These are phyloP conservation scores for Emesis russula DNA, from an alignment of 2,888 invertebrate genomes.

Conservation along the genomic window DNA sequence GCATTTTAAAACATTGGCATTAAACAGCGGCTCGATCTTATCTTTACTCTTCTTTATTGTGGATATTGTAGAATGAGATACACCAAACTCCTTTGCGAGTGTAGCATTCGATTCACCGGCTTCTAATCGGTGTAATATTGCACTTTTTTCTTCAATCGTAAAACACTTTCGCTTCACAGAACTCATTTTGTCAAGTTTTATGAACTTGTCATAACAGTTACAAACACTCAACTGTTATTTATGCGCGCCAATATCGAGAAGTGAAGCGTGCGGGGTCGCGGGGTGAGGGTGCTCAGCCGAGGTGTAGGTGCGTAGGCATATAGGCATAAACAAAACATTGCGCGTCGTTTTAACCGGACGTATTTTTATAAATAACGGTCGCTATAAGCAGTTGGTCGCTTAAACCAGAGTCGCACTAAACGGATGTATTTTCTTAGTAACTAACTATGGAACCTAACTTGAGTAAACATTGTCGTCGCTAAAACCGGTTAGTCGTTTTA, in stretches of 20 bases:
- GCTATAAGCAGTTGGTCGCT: no score
- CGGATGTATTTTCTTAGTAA: constrained; percentile 76
- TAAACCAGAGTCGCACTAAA: constrained; percentile 74
- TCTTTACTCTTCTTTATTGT: constrained; percentile 86
- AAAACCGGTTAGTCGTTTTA: constrained; percentile 57
- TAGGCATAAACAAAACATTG: neutral
- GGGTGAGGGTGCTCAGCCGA: constrained; percentile 7
- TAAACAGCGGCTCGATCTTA: constrained; percentile 82
- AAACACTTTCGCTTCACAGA: constrained; percentile 77
- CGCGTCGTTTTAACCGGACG: constrained; percentile 32
- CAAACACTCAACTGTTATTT: constrained; percentile 33
- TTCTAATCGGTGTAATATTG: constrained; percentile 84
- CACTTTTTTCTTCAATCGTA: constrained; percentile 82
- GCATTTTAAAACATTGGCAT: constrained; percentile 85
- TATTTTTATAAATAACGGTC: constrained; percentile 5
- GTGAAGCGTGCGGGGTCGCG: constrained; percentile 16
- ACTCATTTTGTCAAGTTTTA: constrained; percentile 64
- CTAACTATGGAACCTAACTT: constrained; percentile 61
- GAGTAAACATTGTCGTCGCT: constrained; percentile 56
- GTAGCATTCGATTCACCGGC: constrained; percentile 84
- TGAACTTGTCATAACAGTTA: constrained; percentile 23
- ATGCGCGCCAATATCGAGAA: neutral
- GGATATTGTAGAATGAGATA: constrained; percentile 87
- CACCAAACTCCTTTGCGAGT: constrained; percentile 86
- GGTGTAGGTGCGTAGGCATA: neutral